A percentile compares a stretch with the other conserved stretches of the same genome.
Evolutionary conservation across 2,888 invertebrate genomes (phyloP).

Genomic region (Psylliodes chrysocephalus): DNA sequence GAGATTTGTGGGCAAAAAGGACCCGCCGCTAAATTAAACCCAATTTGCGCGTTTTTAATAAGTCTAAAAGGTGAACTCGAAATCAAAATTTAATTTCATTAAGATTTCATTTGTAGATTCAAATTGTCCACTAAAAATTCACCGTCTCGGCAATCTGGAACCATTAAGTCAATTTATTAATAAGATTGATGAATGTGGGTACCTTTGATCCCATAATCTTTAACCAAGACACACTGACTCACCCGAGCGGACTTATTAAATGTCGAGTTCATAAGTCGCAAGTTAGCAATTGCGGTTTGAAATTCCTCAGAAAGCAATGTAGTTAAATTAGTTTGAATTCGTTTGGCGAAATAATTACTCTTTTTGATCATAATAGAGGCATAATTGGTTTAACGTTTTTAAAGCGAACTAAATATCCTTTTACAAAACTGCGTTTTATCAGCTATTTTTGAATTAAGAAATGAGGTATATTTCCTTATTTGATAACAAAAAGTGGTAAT

Average conservation of each 20-base stretch:
- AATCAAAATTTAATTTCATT: background rate
- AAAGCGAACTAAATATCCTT: too few species aligned
- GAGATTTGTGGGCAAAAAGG: too few species aligned
- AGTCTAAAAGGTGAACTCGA: background rate
- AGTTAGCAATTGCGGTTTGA: background rate
- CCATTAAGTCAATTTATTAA: slow-evolving; percentile 21
- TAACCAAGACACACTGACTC: background rate
- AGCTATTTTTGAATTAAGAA: too few species aligned
- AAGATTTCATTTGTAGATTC: background rate
- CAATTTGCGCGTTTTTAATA: too few species aligned
- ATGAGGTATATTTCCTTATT: too few species aligned
- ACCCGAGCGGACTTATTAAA: background rate
- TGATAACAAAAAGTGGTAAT: too few species aligned
- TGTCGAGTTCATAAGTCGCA: background rate
- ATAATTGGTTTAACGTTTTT: too few species aligned
- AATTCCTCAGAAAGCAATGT: background rate
- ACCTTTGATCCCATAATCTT: slow-evolving; percentile 25
- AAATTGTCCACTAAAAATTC: background rate
- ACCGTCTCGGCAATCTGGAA: background rate
- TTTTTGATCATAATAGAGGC: too few species aligned
- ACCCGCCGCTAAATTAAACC: too few species aligned
- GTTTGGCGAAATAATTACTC: background rate
- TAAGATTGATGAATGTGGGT: slow-evolving; percentile 20
- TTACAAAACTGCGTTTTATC: too few species aligned
- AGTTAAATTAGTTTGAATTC: background rate